phyloP scores from a whole-genome alignment of 2,113 vertebrate species.

The Oncorhynchus gorbuscha region DNA sequence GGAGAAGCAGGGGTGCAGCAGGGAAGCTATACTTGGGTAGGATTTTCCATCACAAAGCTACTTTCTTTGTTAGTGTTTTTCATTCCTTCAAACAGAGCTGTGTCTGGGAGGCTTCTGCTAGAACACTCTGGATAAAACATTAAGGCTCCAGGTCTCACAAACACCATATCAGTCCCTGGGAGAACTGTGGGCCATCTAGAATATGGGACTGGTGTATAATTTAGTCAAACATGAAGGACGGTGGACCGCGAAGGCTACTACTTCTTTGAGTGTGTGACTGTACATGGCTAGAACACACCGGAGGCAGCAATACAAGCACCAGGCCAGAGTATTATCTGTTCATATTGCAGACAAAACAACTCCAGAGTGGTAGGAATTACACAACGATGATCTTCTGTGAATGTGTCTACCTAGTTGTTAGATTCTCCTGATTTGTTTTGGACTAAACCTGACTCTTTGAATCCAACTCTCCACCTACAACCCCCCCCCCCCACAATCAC shows the following conservation, averaged over 20 bases:
- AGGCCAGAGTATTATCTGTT: no score
- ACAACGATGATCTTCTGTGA: no score
- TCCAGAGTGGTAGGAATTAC: no score
- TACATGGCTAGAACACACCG: background rate
- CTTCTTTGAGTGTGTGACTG: no score
- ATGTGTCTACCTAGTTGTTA: no score
- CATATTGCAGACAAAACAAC: no score
- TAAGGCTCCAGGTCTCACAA: constrained; percentile 37
- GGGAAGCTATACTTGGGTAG: constrained; percentile 25
- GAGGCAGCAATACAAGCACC: background rate
- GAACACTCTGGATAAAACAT: constrained; percentile 49
- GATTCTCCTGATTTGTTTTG: no score
- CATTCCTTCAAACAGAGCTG: constrained; percentile 40
- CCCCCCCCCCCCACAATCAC: no score
- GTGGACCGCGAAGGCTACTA: background rate
- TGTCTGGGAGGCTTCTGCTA: constrained; percentile 28
- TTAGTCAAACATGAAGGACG: background rate
- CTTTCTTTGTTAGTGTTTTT: constrained; percentile 48
- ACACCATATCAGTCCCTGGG: constrained; percentile 18
- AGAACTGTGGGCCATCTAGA: background rate
- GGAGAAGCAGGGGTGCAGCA: background rate
- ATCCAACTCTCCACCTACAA: no score
- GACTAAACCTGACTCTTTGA: no score
- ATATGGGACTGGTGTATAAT: background rate
- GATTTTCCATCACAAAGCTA: constrained; percentile 46